Percentiles rank a stretch among this genome's conserved stretches.
Conservation (phyloP, 2,797 vertebrate species). For the Crax fasciolata region DNA sequence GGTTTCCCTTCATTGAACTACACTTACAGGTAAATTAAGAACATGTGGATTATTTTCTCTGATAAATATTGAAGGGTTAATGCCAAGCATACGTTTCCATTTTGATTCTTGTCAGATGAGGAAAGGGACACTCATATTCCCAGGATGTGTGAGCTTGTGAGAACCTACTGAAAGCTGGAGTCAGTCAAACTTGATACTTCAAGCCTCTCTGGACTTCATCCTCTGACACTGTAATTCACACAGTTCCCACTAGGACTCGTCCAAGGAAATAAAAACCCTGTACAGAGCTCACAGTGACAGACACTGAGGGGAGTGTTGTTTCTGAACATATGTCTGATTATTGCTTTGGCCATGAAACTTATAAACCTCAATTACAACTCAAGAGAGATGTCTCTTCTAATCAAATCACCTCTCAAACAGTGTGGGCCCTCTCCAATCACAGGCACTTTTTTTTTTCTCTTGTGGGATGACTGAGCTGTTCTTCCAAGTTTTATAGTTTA, state of each 20-base stretch:
- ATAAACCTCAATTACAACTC: background rate
- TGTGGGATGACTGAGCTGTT: background rate
- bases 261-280: accelerated
- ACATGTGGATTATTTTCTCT: background rate
- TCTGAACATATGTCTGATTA: conserved; percentile 44
- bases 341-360: background rate
- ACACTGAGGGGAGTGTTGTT: background rate
- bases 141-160: background rate
- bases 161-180: background rate
- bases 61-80: background rate
- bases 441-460: background rate
- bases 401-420: background rate
- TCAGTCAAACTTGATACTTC: background rate
- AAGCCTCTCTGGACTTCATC: background rate
- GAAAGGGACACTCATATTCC: background rate
- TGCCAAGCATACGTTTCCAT: background rate
- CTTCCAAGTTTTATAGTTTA: conserved; percentile 7
- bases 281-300: background rate
- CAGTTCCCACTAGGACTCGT: background rate
- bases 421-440: background rate
- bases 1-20: background rate
- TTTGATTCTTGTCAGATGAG: background rate
- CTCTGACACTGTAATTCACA: background rate
- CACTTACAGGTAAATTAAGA: background rate
- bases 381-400: conserved; percentile 13